These are phyloP conservation scores for Ecliptopera silaceata DNA, from an alignment of 2,888 invertebrate genomes.

Conservation along the genomic window DNA sequence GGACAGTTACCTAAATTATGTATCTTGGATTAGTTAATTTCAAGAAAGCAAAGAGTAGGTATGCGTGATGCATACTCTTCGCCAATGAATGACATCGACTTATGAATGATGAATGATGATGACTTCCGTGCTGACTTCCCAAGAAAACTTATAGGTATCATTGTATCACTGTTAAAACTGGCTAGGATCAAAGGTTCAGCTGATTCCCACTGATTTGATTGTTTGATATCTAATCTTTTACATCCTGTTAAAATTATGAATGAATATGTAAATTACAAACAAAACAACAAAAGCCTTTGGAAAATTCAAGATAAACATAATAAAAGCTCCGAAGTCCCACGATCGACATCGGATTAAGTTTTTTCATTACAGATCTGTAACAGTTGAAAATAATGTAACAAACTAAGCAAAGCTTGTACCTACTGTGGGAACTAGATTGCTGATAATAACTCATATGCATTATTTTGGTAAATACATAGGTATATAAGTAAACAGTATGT, in stretches of 20 bases:
- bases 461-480: too few relatives aligned
- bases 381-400: too few relatives aligned
- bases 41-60: too few relatives aligned
- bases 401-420: too few relatives aligned
- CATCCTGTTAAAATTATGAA: not conserved
- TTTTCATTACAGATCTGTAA: not conserved
- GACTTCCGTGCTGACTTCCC: not conserved
- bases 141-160: not conserved
- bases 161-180: not conserved
- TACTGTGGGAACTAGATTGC: too few relatives aligned
- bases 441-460: too few relatives aligned
- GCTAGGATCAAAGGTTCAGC: not conserved
- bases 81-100: too few relatives aligned
- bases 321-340: constrained; percentile 13
- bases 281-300: constrained; percentile 5
- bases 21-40: too few relatives aligned
- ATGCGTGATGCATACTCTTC: too few relatives aligned
- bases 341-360: not conserved
- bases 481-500: too few relatives aligned
- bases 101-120: too few relatives aligned
- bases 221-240: not conserved
- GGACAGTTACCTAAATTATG: too few relatives aligned
- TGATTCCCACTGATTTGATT: constrained; percentile 7
- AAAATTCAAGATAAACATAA: not conserved
- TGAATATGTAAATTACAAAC: constrained; percentile 11